Evolutionary conservation across 2,888 invertebrate genomes (phyloP), one percentile per base, ranked within the genome.

Genomic region (Dugesia japonica): DNA sequence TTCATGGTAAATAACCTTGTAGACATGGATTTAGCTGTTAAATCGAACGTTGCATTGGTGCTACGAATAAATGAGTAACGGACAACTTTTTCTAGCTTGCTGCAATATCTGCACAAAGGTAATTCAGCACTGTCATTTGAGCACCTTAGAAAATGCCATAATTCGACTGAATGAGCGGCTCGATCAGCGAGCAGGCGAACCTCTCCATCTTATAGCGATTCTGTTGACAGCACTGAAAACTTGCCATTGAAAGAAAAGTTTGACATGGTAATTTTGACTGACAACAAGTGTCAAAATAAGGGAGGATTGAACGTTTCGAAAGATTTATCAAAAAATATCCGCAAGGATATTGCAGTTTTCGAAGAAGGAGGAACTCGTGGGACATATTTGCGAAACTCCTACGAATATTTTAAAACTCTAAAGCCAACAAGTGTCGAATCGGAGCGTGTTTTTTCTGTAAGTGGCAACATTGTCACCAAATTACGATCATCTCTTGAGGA

Each of bases 341-440:
- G 7, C 56, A 56, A 56, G n/a, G 56, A 56, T 4, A 56, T 56
- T 56, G 56, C 56, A 56, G n/a, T 56, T 56, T 56, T 56, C 56
- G 56, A 56, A 56, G n/a, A n/a, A n/a, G 56, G 17, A 56, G 56
- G 56, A n/a, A 56, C 56, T 56, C 23, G 56, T 56, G 56, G 56
- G 17, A 56, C 4, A 56, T 56, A 56, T 56, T 56, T 56, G 56
- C n/a, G 17, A 56, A 56, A n/a, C 56, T 13, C 56, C 7, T 13
- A 13, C 1, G n/a, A 56, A 38, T 38, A 38, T 17, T 38, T 38
- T 4, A 4, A 4, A 56, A 56, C 56, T 20, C 4, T 56, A 56
- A 56, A 56, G 56, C 56, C 56, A 56, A 56, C 56, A 56, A 56
- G 56, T 56, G 56, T 56, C n/a, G 56, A 56, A 56, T 13, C n/a